A percentile compares a stretch with the other conserved stretches of the same genome.
These are phyloP conservation scores for Aurelia coerulea DNA, from an alignment of 30 jellyfish, hydroid and myxozoan genomes.

Conservation along the genomic window DNA sequence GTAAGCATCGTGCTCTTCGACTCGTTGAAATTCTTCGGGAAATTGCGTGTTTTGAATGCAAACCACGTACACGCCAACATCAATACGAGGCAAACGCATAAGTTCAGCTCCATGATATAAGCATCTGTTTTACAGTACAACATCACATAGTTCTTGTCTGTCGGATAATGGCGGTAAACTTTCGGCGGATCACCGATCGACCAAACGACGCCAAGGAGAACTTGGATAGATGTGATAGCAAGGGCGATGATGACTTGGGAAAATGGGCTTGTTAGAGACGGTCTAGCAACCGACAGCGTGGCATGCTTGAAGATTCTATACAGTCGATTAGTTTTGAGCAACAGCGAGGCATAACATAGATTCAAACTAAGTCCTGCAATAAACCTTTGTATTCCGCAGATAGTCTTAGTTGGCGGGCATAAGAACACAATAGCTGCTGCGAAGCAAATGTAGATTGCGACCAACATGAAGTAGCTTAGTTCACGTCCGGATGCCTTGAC, in stretches of 20 bases:
- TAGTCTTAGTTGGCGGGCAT: conserved; percentile 46
- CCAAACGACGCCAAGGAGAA: conserved; percentile 89
- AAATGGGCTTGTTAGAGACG: conserved; percentile 83
- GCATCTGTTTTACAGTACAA: conserved; percentile 78
- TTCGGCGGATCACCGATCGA: conserved; percentile 77
- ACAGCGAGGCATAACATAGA: conserved; percentile 89
- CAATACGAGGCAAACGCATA: conserved; percentile 86
- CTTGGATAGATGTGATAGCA: conserved; percentile 79
- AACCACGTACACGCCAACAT: conserved; percentile 93
- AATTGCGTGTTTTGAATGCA: conserved; percentile 96
- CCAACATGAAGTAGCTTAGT: conserved; percentile 67
- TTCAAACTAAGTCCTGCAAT: conserved; percentile 91
- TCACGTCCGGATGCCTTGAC: conserved; percentile 82
- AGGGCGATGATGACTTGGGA: conserved; percentile 70
- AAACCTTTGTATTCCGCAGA: conserved; percentile 76
- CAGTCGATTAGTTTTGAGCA: conserved; percentile 86
- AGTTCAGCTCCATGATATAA: conserved; percentile 64
- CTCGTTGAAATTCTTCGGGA: conserved; percentile 97
- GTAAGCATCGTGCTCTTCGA: conserved; percentile 94
- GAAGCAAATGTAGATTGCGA: conserved; percentile 61
- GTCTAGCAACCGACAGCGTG: conserved; percentile 73
- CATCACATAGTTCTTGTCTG: conserved; percentile 47
- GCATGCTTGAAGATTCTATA: conserved; percentile 88
- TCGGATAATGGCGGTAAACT: conserved; percentile 66
- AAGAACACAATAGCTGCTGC: conserved; percentile 63